Evolutionary conservation across 2,113 vertebrate species (phyloP).

Genomic region (Nipponia nippon): DNA sequence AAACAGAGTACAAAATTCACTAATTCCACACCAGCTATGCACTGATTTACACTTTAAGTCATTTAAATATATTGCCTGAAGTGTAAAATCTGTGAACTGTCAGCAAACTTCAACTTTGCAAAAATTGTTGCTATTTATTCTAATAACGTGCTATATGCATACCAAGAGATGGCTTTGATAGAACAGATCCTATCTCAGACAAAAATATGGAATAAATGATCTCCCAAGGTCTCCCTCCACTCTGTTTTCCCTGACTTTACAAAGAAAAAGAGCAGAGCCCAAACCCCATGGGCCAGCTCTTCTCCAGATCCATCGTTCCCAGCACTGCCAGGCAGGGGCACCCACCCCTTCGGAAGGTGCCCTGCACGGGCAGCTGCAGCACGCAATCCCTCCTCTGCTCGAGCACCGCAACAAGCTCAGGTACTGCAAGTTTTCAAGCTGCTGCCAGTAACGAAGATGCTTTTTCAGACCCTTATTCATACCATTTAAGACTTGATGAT

Average conservation of each 20-base stretch:
- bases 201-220: not conserved
- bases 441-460: not conserved
- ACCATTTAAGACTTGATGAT: not conserved
- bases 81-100: constrained; percentile 26
- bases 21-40: not conserved
- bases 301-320: rapidly evolving
- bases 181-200: not conserved
- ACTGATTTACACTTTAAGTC: not conserved
- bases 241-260: not conserved
- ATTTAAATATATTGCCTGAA: constrained; percentile 24
- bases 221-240: not conserved
- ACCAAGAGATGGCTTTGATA: not conserved
- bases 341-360: rapidly evolving
- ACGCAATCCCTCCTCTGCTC: not conserved
- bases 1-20: not conserved
- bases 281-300: not conserved
- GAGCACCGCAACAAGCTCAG: not conserved
- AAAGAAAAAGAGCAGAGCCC: not conserved
- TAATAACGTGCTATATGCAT: not conserved
- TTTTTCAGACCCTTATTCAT: not conserved
- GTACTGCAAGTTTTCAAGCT: not conserved
- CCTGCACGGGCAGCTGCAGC: not conserved
- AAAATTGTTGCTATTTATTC: not conserved
- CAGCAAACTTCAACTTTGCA: constrained; percentile 45
- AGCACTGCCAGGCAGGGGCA: not conserved